Percentiles rank a stretch among this genome's conserved stretches.
Conservation (phyloP, 2,888 invertebrate genomes). For the Galerucella nymphaeae region DNA sequence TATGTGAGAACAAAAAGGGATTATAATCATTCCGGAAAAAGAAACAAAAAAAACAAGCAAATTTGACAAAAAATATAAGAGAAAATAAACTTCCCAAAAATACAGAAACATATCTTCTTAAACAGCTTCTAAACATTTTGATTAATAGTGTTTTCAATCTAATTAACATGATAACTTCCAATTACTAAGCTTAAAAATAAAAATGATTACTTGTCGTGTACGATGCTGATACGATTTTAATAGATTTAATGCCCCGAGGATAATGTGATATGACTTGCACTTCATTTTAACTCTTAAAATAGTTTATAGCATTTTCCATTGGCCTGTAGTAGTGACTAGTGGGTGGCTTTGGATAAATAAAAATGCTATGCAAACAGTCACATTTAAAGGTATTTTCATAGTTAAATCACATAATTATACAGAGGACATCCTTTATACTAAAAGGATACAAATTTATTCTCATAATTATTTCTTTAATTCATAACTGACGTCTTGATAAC, state of each 20-base stretch:
- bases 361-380: slow-evolving; percentile 6
- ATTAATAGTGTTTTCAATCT: not conserved
- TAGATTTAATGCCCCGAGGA: slow-evolving; percentile 6
- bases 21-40: too few species aligned
- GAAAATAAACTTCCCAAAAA: too few species aligned
- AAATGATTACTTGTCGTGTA: slow-evolving; percentile 17
- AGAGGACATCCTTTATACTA: slow-evolving; percentile 3
- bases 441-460: not conserved
- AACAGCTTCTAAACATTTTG: not conserved
- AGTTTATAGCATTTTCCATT: too few species aligned
- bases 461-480: not conserved
- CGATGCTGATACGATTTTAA: slow-evolving; percentile 10
- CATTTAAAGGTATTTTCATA: not conserved
- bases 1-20: too few species aligned
- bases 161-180: slow-evolving; percentile 12
- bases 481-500: not conserved
- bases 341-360: not conserved
- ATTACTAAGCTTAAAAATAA: slow-evolving; percentile 2
- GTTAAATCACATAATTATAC: not conserved
- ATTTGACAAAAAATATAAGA: too few species aligned
- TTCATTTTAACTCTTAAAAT: not conserved
- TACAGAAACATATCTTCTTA: not conserved
- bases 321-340: not conserved
- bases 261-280: slow-evolving; percentile 2
- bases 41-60: too few species aligned